Percentiles rank a stretch among this genome's conserved stretches.
These are phyloP conservation scores for Ganaspis brasiliensis DNA, from an alignment of 2,888 invertebrate species.

Conservation along the genomic window DNA sequence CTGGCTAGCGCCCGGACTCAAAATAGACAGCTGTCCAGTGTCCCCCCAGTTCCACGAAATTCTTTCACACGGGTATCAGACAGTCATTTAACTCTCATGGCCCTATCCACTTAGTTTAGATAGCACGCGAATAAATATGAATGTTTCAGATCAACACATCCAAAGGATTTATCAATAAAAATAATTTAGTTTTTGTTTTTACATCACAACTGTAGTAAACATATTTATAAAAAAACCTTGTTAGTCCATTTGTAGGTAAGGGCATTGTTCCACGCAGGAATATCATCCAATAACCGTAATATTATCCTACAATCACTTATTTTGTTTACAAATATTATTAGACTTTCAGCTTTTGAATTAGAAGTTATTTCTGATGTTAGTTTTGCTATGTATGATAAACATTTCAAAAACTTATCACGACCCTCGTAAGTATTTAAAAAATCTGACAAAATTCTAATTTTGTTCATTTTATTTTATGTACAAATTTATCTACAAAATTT, in stretches of 20 bases:
- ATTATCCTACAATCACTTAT: slow-evolving; percentile 90
- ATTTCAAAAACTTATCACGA: slow-evolving; percentile 91
- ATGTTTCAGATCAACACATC: too few relatives aligned
- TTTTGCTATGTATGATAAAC: slow-evolving; percentile 90
- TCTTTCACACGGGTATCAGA: too few relatives aligned
- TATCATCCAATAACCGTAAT: slow-evolving; percentile 91
- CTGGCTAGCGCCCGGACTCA: too few relatives aligned
- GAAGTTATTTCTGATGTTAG: slow-evolving; percentile 85
- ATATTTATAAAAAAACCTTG: slow-evolving; percentile 77
- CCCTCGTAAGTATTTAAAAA: slow-evolving; percentile 91
- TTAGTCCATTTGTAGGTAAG: slow-evolving; percentile 88
- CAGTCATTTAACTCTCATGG: too few relatives aligned
- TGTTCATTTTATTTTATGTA: background rate
- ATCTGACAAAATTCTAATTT: slow-evolving; percentile 74
- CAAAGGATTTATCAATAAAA: too few relatives aligned
- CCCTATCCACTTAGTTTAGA: too few relatives aligned
- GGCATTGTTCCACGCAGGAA: slow-evolving; percentile 89
- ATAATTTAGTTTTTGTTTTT: too few relatives aligned
- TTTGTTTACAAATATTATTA: slow-evolving; percentile 85
- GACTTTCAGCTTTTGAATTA: slow-evolving; percentile 82
- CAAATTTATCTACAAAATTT: too few relatives aligned
- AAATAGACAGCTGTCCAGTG: too few relatives aligned
- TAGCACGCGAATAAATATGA: too few relatives aligned
- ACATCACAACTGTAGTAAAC: slow-evolving; percentile 1
- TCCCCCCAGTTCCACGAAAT: too few relatives aligned